Base-by-base conservation (phyloP, 2,113 vertebrate species). In the Bothrops jararaca region DNA sequence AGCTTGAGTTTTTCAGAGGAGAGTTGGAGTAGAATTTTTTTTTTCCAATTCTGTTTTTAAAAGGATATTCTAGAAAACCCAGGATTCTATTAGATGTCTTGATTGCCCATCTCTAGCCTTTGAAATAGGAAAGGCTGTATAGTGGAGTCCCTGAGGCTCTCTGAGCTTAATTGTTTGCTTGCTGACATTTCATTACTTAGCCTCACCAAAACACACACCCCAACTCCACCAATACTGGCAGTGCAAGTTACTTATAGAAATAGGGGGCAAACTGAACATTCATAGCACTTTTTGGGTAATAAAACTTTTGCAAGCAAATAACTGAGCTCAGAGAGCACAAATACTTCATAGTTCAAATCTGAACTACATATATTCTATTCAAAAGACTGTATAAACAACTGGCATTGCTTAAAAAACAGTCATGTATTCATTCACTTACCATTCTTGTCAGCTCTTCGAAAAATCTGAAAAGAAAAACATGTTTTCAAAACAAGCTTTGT, bases 371-470 rank as follows among this genome's bases (percentile, higher is more conserved):
- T 34, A 69, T 34, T 34, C 5, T 34, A 15, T 69, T 69, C 29
- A 69, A 20, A 20, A 12, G 9, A 50, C 22, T 39, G 34, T 20
- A 42, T 80, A 42, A 80, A 22, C 34, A 80, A 22, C 7, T 10
- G 34, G 74, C 74, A 42, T 80, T 42, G 74, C 34, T 80, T 80
- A 42, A 80, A 80, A 80, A 80, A 80, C 74, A 91, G 52, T 13
- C 86, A 34, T 23, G 89, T 1, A 57, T 42, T 20, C 89, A 94
- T 92, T 90, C 74, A 98, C 98, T 98, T 96, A 98, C 98, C 98
- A 0, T 98, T 98, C 96, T 98, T 98, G 96, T 98, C 98, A 0
- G 98, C 98, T 96, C 98, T 96, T 3, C 97, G 97, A 96, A 98
- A 98, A 96, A 98, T 98, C 98, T 98, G 96, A 92, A 97, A 96